Percentiles rank a stretch among this genome's conserved stretches.
These are phyloP conservation scores for Heterocephalus glaber DNA, from an alignment of 2,113 vertebrate species.

Conservation along the genomic window DNA sequence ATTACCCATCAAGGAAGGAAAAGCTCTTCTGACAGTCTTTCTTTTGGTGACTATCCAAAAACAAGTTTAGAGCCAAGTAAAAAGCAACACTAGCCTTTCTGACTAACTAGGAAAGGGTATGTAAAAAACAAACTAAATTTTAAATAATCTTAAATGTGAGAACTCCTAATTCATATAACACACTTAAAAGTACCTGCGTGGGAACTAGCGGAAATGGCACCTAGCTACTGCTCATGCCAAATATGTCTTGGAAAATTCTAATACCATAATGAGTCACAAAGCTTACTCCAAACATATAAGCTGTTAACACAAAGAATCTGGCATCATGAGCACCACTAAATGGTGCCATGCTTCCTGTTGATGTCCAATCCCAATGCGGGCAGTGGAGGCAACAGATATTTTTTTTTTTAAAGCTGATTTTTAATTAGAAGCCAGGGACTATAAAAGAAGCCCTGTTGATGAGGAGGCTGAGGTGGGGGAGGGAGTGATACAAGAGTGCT, in stretches of 20 bases:
- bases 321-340: conserved; percentile 50
- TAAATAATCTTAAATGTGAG: conserved; percentile 52
- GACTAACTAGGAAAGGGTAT: background rate
- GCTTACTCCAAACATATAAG: background rate
- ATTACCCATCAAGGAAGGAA: background rate
- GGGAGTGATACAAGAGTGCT: background rate
- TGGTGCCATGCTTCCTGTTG: conserved; percentile 43
- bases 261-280: conserved; percentile 66
- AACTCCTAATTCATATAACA: conserved; percentile 53
- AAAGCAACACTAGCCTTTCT: background rate
- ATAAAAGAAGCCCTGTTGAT: background rate
- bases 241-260: conserved; percentile 40
- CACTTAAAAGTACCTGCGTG: background rate
- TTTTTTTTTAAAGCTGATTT: background rate
- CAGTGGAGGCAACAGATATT: conserved; percentile 14
- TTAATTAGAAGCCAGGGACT: conserved; percentile 53
- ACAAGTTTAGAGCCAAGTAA: conserved; percentile 9
- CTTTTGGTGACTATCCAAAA: conserved; percentile 56
- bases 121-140: conserved; percentile 49
- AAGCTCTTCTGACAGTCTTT: background rate
- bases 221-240: conserved; percentile 62
- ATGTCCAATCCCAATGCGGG: conserved; percentile 2
- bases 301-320: conserved; percentile 26
- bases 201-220: conserved; percentile 45
- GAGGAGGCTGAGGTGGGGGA: background rate